Conservation (phyloP, 2,113 vertebrate genomes). For the Heterotis niloticus region DNA sequence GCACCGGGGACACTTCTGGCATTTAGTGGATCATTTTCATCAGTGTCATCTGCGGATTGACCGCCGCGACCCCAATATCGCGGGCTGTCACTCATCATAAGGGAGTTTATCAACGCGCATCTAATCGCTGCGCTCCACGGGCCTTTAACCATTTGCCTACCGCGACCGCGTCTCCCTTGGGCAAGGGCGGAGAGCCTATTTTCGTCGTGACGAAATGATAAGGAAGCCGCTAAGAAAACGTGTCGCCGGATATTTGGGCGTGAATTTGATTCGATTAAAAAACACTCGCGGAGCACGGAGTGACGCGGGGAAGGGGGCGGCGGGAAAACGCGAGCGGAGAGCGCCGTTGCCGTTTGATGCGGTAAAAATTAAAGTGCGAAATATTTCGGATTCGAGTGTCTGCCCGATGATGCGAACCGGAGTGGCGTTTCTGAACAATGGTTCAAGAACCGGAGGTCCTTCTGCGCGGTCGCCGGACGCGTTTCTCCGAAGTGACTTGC, state of each 20-base stretch:
- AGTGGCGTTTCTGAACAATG: too few relatives aligned
- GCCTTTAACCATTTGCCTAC: conserved; percentile 84
- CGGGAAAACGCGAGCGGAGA: neutral
- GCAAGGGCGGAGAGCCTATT: conserved; percentile 71
- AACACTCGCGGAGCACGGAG: conserved; percentile 34
- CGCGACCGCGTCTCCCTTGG: conserved; percentile 82
- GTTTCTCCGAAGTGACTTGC: too few relatives aligned
- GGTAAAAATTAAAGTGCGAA: too few relatives aligned
- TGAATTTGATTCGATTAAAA: conserved; percentile 54
- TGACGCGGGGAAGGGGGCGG: neutral
- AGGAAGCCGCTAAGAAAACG: conserved; percentile 76
- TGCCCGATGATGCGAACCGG: too few relatives aligned
- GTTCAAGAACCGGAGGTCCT: too few relatives aligned
- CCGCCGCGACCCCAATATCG: conserved; percentile 75
- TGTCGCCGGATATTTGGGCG: conserved; percentile 73
- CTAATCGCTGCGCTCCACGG: conserved; percentile 71
- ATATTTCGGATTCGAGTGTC: too few relatives aligned
- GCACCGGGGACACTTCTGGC: conserved; percentile 78
- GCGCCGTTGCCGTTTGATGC: neutral
- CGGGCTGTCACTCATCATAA: conserved; percentile 83
- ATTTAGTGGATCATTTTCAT: conserved; percentile 76
- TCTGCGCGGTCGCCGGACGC: too few relatives aligned
- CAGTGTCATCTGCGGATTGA: conserved; percentile 69
- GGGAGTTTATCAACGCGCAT: conserved; percentile 83
- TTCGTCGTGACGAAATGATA: conserved; percentile 87